Percentiles rank a stretch among this genome's conserved stretches.
Conservation (phyloP, 1,140 invertebrate species). For the Drosophila arawakana region DNA sequence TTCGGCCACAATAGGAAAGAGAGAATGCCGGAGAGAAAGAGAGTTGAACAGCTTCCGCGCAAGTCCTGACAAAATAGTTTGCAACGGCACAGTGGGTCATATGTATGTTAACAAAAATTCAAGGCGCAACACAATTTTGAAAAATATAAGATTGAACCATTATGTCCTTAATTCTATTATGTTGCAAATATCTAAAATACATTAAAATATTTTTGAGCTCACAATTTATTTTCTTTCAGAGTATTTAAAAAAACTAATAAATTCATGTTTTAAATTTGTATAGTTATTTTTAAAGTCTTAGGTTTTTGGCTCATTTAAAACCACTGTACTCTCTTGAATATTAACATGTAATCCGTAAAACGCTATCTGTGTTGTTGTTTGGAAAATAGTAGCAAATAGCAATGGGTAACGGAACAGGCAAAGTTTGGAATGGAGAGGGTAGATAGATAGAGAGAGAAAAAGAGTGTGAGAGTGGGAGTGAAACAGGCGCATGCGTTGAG, state of each 20-base stretch:
- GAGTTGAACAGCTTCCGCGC: conserved; percentile 69
- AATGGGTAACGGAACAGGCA: neutral
- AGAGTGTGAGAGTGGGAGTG: conserved; percentile 15
- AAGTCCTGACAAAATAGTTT: conserved; percentile 58
- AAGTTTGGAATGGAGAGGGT: neutral
- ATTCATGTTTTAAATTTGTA: too few species aligned
- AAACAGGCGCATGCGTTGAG: conserved; percentile 59
- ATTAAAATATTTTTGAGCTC: too few species aligned
- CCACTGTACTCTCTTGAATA: conserved; percentile 66
- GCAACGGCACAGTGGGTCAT: conserved; percentile 24
- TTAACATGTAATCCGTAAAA: conserved; percentile 69
- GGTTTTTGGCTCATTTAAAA: neutral
- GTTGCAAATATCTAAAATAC: too few species aligned
- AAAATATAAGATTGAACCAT: neutral
- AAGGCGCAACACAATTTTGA: neutral
- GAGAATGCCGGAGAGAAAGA: neutral
- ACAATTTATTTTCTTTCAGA: too few species aligned
- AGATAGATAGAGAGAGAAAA: neutral
- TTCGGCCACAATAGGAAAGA: neutral
- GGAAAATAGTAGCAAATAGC: conserved; percentile 23
- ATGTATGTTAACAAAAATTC: neutral
- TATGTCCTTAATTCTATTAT: too few species aligned
- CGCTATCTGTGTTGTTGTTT: conserved; percentile 57
- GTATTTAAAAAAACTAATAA: too few species aligned
- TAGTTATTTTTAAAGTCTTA: neutral